These are phyloP conservation scores for Felis catus DNA, from an alignment of 2,113 vertebrate species.

Conservation along the genomic window DNA sequence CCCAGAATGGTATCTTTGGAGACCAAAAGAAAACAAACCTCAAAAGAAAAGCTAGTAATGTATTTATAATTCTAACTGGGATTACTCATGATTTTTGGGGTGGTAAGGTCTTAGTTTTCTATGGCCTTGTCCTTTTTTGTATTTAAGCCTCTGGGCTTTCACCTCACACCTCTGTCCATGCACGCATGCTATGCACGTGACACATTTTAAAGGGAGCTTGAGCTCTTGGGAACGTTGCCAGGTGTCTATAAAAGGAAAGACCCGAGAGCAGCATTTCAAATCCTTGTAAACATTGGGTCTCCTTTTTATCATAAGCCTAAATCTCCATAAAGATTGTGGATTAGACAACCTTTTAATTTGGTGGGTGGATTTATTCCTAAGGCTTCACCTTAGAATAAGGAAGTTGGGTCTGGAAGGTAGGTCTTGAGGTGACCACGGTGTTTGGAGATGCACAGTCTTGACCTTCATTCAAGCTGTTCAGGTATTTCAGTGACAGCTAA, in stretches of 20 bases:
- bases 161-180: slow-evolving; percentile 37
- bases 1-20: not conserved
- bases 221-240: slow-evolving; percentile 63
- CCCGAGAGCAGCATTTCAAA: slow-evolving; percentile 39
- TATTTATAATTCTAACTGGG: not conserved
- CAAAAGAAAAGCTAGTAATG: slow-evolving; percentile 18
- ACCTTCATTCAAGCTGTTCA: slow-evolving; percentile 49
- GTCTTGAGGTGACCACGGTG: not conserved
- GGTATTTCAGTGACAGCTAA: slow-evolving; percentile 33
- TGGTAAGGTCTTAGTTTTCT: not conserved
- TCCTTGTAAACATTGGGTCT: not conserved
- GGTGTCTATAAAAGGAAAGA: slow-evolving; percentile 63
- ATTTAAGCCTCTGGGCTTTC: slow-evolving; percentile 16
- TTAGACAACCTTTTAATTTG: slow-evolving; percentile 35
- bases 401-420: not conserved
- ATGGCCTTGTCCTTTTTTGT: not conserved
- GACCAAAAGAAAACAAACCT: slow-evolving; percentile 19
- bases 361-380: slow-evolving; percentile 11
- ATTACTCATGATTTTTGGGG: slow-evolving; percentile 31
- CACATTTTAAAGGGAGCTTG: slow-evolving; percentile 59
- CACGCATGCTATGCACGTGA: slow-evolving; percentile 65
- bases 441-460: slow-evolving; percentile 51
- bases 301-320: not conserved
- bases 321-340: not conserved
- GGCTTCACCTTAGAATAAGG: slow-evolving; percentile 1